Evolutionary conservation across 2,888 invertebrate genomes (phyloP), one percentile per base, ranked within the genome.

Genomic region (Formica aserva): DNA sequence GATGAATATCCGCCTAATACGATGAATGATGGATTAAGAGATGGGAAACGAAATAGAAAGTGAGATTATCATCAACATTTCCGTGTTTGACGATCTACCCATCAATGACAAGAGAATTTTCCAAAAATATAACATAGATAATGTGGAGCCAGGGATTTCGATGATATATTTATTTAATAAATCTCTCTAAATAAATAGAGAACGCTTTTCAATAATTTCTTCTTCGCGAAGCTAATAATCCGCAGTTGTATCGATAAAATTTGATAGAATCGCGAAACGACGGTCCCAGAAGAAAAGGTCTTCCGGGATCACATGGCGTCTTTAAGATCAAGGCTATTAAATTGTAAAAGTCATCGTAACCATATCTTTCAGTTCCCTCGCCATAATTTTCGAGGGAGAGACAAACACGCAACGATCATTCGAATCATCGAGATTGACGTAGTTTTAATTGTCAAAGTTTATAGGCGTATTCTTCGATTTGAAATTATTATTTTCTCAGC

Each of bases 311-410:
- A 32, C 18, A 45, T 75, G 22, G 9, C 41, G 22, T 62, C 45
- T 41, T 75, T 32, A 45, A 45, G 63, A 75, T 62, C 75, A 45
- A 75, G 75, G 75, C 75, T 75, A 62, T n/a, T 75, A n/a, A 41
- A 41, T 75, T 32, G 75, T 63, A 41, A 74, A 62, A 29, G 75
- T 75, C 63, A 75, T 75, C 45, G 32, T 45, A 63, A 63, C 45
- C 62, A 1, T 15, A 22, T 13, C 32, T 32, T 41, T 22, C 32
- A 60, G 32, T 57, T 38, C 4, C 32, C 45, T 75, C 45, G 11
- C 75, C 18, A 22, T 62, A 45, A 75, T 75, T 45, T 15, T 45
- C 22, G 63, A 62, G 15, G 9, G 26, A 62, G 8, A 57, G 18
- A 62, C 26, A 41, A 63, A 63, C 4, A 8, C 26, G n/a, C 13